These are phyloP conservation scores for Furnarius figulus DNA, from an alignment of 2,113 vertebrate species.

Conservation along the genomic window DNA sequence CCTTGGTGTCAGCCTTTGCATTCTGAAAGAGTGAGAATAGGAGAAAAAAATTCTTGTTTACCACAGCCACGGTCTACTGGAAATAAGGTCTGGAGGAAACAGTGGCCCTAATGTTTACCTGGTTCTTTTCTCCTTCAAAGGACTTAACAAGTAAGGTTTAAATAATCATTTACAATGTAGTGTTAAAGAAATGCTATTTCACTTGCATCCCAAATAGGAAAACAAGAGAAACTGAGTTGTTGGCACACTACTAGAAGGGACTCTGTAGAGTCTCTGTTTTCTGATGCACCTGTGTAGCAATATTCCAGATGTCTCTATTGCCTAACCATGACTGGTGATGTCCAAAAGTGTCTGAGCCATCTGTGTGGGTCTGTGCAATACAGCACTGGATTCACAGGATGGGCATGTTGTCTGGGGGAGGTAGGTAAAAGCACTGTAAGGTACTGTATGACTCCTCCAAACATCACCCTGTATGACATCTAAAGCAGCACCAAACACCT, in stretches of 20 bases:
- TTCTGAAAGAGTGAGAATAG: background rate
- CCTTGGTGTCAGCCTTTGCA: background rate
- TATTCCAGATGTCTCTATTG: background rate
- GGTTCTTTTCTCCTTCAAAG: background rate
- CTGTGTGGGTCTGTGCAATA: background rate
- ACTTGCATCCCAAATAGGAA: background rate
- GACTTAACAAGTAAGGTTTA: background rate
- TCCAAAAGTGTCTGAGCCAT: background rate
- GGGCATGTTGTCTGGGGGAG: background rate
- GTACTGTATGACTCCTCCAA: background rate
- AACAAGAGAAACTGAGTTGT: background rate
- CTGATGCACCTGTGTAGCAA: background rate
- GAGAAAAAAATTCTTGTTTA: background rate
- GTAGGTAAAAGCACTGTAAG: background rate
- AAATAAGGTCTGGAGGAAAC: background rate
- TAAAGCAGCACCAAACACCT: background rate
- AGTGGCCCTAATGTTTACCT: background rate
- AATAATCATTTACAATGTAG: background rate
- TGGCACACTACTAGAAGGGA: background rate
- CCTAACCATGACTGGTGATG: background rate
- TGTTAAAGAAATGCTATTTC: background rate
- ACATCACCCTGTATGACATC: background rate
- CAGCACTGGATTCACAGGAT: background rate
- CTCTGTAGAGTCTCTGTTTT: background rate
- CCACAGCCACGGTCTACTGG: background rate